Percentiles rank a stretch among this genome's conserved stretches.
Evolutionary conservation across 2,888 invertebrate species (phyloP).

Genomic region (Macrophya alboannulata): DNA sequence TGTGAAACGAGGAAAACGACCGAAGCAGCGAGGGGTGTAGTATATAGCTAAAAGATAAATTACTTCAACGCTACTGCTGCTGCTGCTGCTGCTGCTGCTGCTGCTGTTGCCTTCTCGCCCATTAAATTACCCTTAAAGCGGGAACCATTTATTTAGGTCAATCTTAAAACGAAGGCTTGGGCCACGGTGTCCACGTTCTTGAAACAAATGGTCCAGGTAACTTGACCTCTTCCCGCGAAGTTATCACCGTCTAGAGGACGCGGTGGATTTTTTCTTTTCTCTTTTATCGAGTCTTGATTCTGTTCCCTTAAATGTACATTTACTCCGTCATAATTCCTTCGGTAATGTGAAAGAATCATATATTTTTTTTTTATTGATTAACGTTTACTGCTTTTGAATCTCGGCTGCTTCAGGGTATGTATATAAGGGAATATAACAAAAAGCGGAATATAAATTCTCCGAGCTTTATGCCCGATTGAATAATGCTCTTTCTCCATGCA

Average conservation of each 20-base stretch:
- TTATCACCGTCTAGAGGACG: constrained; percentile 36
- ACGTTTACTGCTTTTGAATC: constrained; percentile 40
- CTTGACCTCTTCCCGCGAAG: not conserved
- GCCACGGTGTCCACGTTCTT: constrained; percentile 5
- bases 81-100: constrained; percentile 13
- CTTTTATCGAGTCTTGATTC: not conserved
- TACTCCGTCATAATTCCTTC: not conserved
- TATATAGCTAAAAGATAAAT: constrained; percentile 68
- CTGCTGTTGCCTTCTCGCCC: constrained; percentile 69
- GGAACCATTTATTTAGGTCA: constrained; percentile 50
- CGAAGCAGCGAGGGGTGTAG: constrained; percentile 7
- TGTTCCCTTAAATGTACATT: not conserved
- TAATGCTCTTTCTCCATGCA: not conserved
- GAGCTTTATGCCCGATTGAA: constrained; percentile 33
- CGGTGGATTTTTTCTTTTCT: no score
- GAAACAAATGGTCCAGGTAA: constrained; percentile 46
- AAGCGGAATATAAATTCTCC: not conserved
- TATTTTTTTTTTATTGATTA: constrained; percentile 29
- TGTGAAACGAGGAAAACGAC: constrained; percentile 34
- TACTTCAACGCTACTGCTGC: constrained; percentile 60
- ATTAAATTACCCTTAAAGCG: constrained; percentile 69
- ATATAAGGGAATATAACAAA: not conserved
- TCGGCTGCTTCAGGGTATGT: not conserved
- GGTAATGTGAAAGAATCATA: not conserved
- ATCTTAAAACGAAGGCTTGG: constrained; percentile 43